These are phyloP conservation scores for Atta cephalotes DNA, from an alignment of 1,140 invertebrate species.

Conservation along the genomic window DNA sequence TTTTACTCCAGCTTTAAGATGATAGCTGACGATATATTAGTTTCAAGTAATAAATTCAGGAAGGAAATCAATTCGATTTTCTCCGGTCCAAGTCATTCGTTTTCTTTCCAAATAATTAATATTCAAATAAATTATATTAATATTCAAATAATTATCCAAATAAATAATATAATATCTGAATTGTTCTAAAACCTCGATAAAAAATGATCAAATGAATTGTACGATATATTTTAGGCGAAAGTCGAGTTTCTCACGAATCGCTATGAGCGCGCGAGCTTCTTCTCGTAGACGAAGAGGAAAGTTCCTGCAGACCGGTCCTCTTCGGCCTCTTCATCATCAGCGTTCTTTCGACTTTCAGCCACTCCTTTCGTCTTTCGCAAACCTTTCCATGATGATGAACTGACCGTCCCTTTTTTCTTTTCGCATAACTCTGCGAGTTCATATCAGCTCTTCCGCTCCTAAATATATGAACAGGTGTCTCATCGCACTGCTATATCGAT, in stretches of 20 bases:
- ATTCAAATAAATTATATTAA: background rate
- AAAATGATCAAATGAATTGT: background rate
- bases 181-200: background rate
- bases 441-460: constrained; percentile 52
- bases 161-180: background rate
- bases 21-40: background rate
- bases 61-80: background rate
- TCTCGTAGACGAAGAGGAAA: background rate
- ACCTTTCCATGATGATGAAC: constrained; percentile 22
- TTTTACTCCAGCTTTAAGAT: background rate
- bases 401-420: constrained; percentile 57
- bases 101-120: background rate
- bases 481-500: background rate
- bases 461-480: constrained; percentile 68
- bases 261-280: constrained; percentile 31
- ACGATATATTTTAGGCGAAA: background rate
- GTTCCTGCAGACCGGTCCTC: constrained; percentile 55
- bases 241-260: constrained; percentile 72
- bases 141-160: background rate
- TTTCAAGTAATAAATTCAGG: background rate
- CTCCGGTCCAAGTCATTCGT: background rate
- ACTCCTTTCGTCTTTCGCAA: constrained; percentile 61
- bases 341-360: constrained; percentile 42
- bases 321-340: constrained; percentile 1
- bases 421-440: constrained; percentile 70